Evolutionary conservation across 2,113 vertebrate species (phyloP).

Genomic region (Tetrax tetrax): DNA sequence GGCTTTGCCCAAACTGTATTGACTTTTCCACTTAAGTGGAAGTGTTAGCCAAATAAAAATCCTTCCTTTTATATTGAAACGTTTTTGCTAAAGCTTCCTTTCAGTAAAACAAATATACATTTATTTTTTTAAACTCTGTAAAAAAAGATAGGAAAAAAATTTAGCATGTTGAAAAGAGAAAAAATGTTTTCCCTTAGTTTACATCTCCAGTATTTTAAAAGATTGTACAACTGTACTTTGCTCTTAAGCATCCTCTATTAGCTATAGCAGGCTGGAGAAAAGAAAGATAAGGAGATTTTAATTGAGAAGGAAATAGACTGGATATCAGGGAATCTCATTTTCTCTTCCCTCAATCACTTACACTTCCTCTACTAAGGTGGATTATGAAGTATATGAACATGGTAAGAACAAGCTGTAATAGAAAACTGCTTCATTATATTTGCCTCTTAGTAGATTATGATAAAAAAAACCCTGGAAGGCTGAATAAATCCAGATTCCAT

Average conservation of each 20-base stretch:
- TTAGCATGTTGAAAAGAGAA: neutral
- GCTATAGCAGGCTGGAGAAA: neutral
- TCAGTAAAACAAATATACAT: neutral
- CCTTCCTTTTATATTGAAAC: neutral
- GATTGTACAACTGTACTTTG: neutral
- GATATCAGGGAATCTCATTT: neutral
- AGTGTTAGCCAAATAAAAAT: constrained; percentile 29
- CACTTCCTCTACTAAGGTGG: neutral
- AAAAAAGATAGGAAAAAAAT: neutral
- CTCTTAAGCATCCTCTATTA: neutral
- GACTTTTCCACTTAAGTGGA: neutral
- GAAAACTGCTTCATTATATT: neutral
- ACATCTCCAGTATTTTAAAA: neutral
- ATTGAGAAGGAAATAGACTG: neutral
- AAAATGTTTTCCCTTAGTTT: neutral
- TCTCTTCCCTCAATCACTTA: neutral
- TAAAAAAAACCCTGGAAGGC: neutral
- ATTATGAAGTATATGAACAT: neutral
- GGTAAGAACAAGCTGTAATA: neutral
- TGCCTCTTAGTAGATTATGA: neutral
- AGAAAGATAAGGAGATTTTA: neutral
- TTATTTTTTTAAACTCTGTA: neutral
- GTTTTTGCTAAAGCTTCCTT: neutral
- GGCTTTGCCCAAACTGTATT: neutral
- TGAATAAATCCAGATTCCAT: neutral